Conservation (phyloP, 2,113 vertebrate species). For the Cnemophilus loriae region DNA sequence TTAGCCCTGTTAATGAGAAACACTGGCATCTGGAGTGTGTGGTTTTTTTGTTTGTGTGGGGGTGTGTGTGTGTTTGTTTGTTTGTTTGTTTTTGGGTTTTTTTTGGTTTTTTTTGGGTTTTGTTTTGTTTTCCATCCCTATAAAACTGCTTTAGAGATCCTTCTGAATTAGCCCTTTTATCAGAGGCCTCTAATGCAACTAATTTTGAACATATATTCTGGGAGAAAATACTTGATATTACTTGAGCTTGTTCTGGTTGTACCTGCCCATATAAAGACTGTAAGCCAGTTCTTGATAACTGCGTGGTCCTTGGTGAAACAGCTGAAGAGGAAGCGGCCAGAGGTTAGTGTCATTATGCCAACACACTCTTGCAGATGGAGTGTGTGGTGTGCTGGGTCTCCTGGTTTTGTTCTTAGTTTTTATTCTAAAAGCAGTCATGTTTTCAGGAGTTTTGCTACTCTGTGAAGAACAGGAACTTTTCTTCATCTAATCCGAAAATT, state of each 20-base stretch:
- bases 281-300: background rate
- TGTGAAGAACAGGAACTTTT: background rate
- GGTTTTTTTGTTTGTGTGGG: background rate
- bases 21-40: background rate
- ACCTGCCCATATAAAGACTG: background rate
- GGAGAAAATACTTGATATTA: background rate
- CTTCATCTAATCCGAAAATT: background rate
- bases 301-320: background rate
- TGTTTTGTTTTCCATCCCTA: background rate
- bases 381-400: too few species aligned
- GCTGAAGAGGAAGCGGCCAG: background rate
- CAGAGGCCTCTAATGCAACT: background rate
- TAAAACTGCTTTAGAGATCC: background rate
- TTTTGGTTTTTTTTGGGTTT: too few species aligned
- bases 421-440: background rate
- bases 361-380: background rate
- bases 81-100: background rate
- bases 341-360: accelerated
- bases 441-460: background rate
- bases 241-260: background rate
- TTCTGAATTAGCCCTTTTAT: background rate
- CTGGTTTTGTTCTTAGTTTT: background rate
- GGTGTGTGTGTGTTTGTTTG: too few species aligned
- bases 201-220: background rate
- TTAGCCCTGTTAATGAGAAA: background rate